Conservation (phyloP, 1,140 invertebrate genomes). For the Heliconius nattereri region DNA sequence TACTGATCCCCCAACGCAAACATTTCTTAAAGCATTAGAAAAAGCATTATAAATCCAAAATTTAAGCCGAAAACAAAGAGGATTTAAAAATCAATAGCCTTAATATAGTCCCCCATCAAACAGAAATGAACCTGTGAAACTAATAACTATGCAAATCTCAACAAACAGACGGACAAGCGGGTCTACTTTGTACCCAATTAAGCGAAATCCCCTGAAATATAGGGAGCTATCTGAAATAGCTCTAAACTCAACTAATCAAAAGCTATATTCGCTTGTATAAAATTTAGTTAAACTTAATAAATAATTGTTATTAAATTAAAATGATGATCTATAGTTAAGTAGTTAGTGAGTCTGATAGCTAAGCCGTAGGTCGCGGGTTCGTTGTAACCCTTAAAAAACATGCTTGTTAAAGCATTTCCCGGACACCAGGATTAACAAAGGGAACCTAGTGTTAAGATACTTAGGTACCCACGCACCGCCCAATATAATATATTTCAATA, state of each 20-base stretch:
- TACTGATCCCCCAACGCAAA: neutral
- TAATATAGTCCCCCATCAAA: constrained; percentile 27
- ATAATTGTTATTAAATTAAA: neutral
- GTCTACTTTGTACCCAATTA: constrained; percentile 43
- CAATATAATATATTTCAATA: too few species aligned
- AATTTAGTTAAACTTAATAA: neutral
- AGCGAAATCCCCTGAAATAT: constrained; percentile 29
- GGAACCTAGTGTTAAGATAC: too few species aligned
- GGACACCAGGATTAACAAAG: too few species aligned
- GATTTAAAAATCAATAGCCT: constrained; percentile 31
- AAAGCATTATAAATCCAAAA: neutral
- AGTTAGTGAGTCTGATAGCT: neutral
- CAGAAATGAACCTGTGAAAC: constrained; percentile 28
- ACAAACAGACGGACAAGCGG: constrained; percentile 53
- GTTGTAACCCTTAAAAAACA: too few species aligned
- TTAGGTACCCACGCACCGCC: too few species aligned
- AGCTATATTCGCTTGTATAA: neutral
- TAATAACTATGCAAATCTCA: constrained; percentile 61
- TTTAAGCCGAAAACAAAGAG: constrained; percentile 3
- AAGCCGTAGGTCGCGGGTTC: neutral
- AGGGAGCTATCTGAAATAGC: neutral
- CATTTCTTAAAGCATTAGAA: neutral
- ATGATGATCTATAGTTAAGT: neutral
- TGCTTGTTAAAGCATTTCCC: too few species aligned
- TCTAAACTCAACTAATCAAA: neutral